Evolutionary conservation across 2,113 vertebrate species (phyloP).

Genomic region (Tricholaema leucomelas): DNA sequence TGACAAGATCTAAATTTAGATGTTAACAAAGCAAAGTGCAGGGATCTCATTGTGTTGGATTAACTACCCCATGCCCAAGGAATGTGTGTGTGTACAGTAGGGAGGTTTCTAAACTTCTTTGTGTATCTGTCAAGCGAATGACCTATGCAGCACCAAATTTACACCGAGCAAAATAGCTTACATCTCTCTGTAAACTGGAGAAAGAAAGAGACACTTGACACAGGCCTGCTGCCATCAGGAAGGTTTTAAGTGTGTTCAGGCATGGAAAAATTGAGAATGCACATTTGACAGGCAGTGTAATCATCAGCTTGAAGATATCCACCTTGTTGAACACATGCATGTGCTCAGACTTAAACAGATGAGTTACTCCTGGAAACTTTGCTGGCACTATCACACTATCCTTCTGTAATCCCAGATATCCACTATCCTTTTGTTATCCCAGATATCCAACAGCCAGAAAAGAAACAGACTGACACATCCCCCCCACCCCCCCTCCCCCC

Average conservation of each 20-base stretch:
- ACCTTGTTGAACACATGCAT: not conserved
- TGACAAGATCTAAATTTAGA: slow-evolving; percentile 60
- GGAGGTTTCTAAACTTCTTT: not conserved
- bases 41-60: not conserved
- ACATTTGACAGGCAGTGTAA: slow-evolving; percentile 9
- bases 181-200: not conserved
- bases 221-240: not conserved
- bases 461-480: not conserved
- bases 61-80: not conserved
- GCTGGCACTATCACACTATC: not conserved
- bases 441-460: not conserved
- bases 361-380: slow-evolving; percentile 8
- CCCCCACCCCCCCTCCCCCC: too few species aligned
- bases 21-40: slow-evolving; percentile 45
- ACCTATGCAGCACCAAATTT: not conserved
- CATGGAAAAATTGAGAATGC: slow-evolving; percentile 35
- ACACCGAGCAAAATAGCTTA: not conserved
- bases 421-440: not conserved
- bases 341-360: not conserved
- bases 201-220: not conserved
- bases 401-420: not conserved
- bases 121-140: not conserved
- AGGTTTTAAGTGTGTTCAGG: not conserved
- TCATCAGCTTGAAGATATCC: slow-evolving; percentile 20
- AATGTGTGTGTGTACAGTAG: not conserved